A percentile compares a stretch with the other conserved stretches of the same genome.
phyloP scores from a whole-genome alignment of 2,113 vertebrate species.

The Trematocara macrostoma region DNA sequence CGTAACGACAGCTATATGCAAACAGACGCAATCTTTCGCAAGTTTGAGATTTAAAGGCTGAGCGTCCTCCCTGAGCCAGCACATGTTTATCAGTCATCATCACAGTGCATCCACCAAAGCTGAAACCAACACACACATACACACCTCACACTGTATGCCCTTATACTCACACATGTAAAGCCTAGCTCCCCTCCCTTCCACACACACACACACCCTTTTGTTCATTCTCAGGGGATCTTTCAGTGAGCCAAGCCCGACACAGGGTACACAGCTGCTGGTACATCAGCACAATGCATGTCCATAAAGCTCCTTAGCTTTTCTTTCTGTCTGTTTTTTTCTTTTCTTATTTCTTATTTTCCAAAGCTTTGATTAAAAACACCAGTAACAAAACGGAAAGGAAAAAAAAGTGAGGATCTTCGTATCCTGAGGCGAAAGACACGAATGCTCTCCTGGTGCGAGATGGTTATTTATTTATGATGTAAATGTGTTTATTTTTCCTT shows the following conservation, averaged over 20 bases:
- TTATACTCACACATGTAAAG: slow-evolving; percentile 21
- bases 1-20: slow-evolving; percentile 47
- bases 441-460: slow-evolving; percentile 64
- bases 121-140: slow-evolving; percentile 7
- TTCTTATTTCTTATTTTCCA: slow-evolving; percentile 46
- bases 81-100: slow-evolving; percentile 9
- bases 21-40: not conserved
- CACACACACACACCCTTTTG: slow-evolving; percentile 28
- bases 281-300: slow-evolving; percentile 66
- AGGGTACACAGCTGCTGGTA: slow-evolving; percentile 61
- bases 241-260: slow-evolving; percentile 59
- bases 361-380: slow-evolving; percentile 50
- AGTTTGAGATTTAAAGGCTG: not conserved
- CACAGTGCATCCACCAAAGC: slow-evolving; percentile 34
- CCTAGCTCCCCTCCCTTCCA: not conserved
- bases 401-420: not conserved
- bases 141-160: slow-evolving; percentile 33
- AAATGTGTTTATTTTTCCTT: slow-evolving; percentile 52
- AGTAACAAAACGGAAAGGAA: not conserved
- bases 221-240: slow-evolving; percentile 73
- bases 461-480: slow-evolving; percentile 71
- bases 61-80: slow-evolving; percentile 29
- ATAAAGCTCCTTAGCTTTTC: slow-evolving; percentile 32
- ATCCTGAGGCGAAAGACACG: slow-evolving; percentile 26
- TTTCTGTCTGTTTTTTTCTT: not conserved